Base-by-base conservation (phyloP, 92 coral and sea anemone species). In the Epizoanthus fatuus region DNA sequence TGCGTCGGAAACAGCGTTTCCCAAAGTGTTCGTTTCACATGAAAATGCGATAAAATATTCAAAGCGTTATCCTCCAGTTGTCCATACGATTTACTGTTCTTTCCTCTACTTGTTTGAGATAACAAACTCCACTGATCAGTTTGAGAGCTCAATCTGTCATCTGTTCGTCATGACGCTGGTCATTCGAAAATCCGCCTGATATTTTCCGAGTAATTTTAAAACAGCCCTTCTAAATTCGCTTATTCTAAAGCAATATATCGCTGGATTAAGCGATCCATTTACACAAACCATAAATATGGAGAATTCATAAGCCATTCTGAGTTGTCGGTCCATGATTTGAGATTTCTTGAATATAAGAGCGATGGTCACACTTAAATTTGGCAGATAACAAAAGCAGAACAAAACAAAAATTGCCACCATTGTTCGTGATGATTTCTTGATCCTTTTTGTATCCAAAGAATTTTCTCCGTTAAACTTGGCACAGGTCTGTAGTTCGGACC, bases 231-330 rank as follows among this genome's bases (percentile, higher is more conserved):
- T 60, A 39, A 77, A 77, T 32, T 77, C 82, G 57, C 82, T 77
- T 60, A 77, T 77, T 20, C 82, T 77, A 44, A 77, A 77, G 39
- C 82, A 77, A 25, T 77, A 77, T 39, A 77, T 77, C 1, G 47
- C 82, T 10, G 82, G 82, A 59, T 77, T 77, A 37, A 77, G 82
- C 25, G 82, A 77, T 13, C 82, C 82, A 35, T 77, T 77, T 6
- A 77, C 70, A 44, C 82, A 77, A 2, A 77, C 82, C 82, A 77
- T 77, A 44, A 40, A 77, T n/a, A 77, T 77, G 0, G 82, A 77
- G n/a, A 77, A 77, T 39, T 77, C 82, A 20, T 77, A 77, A 77
- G 82, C 82, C 2, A 58, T 20, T 47, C 82, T 4, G 3, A 77
- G 82, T 3, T 9, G 19, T 77, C 58, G 11, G 45, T 17, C 82